phyloP scores from a whole-genome alignment of 2,113 vertebrate genomes.

The Cyanoderma ruficeps region DNA sequence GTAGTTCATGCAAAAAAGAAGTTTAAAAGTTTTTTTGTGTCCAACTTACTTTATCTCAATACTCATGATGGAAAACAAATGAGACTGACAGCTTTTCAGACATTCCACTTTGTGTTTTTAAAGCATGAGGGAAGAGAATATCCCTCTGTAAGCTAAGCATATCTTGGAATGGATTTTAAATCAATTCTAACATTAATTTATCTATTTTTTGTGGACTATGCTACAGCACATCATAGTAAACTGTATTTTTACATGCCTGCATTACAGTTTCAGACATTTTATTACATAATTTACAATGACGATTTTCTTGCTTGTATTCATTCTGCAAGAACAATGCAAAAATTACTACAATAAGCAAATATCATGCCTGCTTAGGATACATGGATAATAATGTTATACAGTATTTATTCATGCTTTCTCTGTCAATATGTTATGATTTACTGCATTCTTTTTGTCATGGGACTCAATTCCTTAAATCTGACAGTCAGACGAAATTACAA shows the following conservation, averaged over 20 bases:
- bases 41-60: neutral
- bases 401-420: constrained; percentile 4
- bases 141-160: neutral
- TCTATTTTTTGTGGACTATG: constrained; percentile 1
- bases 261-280: constrained; percentile 38
- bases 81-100: neutral
- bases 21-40: neutral
- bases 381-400: neutral
- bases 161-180: neutral
- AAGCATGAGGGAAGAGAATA: neutral
- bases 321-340: constrained; percentile 32
- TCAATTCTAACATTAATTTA: constrained; percentile 43
- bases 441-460: neutral
- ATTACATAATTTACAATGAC: neutral
- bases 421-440: neutral
- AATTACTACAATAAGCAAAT: constrained; percentile 23
- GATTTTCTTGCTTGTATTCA: constrained; percentile 15
- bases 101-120: neutral
- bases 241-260: neutral
- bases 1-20: neutral
- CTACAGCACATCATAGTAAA: neutral
- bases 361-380: neutral
- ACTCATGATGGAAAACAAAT: neutral
- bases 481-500: neutral
- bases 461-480: neutral